A percentile compares a stretch with the other conserved stretches of the same genome.
Conservation (phyloP, 2,797 vertebrate species). For the Stomatorhinus walkeri region DNA sequence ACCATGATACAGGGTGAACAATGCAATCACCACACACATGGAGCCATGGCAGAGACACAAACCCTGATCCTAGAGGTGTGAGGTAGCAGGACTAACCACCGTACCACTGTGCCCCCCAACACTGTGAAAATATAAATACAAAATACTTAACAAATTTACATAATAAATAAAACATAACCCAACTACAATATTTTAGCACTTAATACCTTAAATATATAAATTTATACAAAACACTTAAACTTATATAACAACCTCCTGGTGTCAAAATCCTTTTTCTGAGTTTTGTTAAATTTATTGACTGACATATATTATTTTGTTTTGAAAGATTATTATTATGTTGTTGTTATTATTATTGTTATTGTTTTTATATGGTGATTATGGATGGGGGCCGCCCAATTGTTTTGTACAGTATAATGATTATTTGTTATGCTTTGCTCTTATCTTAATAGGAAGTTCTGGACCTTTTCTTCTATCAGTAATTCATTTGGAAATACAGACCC, state of each 20-base stretch:
- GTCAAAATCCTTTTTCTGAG: neutral
- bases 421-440: neutral
- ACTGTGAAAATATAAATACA: neutral
- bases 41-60: neutral
- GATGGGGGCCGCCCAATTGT: neutral
- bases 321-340: neutral
- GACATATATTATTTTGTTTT: neutral
- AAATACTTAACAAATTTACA: neutral
- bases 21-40: neutral
- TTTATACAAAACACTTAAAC: neutral
- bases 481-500: neutral
- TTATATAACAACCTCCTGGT: neutral
- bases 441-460: neutral
- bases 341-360: neutral
- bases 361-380: neutral
- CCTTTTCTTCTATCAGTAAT: neutral
- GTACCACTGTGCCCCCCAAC: neutral
- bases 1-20: neutral
- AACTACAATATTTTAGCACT: neutral
- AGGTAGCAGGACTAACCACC: neutral
- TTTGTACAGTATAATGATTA: neutral
- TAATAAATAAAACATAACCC: neutral
- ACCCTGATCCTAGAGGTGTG: neutral
- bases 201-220: neutral
- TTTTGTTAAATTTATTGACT: neutral